Conservation (phyloP, 1,140 invertebrate species). For the Pentalonia nigronervosa region DNA sequence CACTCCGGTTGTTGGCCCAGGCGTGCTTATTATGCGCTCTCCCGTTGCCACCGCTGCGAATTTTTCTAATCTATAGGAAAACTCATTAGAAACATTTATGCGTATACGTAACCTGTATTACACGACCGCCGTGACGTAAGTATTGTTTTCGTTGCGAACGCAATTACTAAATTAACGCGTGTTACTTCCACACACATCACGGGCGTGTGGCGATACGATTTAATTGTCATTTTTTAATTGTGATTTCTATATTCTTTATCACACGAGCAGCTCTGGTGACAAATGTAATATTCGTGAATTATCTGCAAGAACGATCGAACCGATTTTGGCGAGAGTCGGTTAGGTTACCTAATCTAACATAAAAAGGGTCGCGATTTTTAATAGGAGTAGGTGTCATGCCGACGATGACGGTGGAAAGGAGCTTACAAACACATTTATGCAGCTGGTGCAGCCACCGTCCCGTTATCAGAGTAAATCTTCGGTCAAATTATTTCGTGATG, state of each 20-base stretch:
- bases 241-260: not conserved
- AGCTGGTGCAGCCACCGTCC: not conserved
- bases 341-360: no score
- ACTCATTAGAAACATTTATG: not conserved
- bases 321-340: not conserved
- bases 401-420: not conserved
- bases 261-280: no score
- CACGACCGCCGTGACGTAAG: not conserved
- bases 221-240: not conserved
- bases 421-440: not conserved
- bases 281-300: not conserved
- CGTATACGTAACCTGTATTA: not conserved
- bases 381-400: not conserved
- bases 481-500: not conserved
- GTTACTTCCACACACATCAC: not conserved
- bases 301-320: not conserved
- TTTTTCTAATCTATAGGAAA: conserved; percentile 24
- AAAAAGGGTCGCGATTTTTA: not conserved
- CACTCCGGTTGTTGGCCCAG: not conserved
- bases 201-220: not conserved
- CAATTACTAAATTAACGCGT: not conserved
- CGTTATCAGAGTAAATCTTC: not conserved
- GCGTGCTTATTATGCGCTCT: not conserved
- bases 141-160: conserved; percentile 8
- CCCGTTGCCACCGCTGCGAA: not conserved